Conservation (phyloP, 2,797 vertebrate genomes). For the Echiichthys vipera region DNA sequence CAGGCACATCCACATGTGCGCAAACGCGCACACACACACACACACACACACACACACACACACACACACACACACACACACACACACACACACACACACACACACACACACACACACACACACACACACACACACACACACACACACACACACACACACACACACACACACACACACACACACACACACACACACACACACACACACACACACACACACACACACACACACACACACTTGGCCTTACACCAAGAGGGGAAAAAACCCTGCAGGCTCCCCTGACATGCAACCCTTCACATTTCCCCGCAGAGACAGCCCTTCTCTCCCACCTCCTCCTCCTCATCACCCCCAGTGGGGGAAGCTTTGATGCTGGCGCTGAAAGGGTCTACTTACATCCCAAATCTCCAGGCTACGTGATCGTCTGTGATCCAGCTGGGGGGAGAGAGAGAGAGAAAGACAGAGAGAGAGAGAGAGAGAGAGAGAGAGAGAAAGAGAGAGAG, state of each 20-base stretch:
- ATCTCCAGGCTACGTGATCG: slow-evolving; percentile 89
- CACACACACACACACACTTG: slow-evolving; percentile 47
- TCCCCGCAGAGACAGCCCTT: slow-evolving; percentile 69
- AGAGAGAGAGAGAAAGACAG: slow-evolving; percentile 62
- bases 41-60: slow-evolving; percentile 6
- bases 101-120: not conserved
- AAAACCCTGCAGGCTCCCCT: slow-evolving; percentile 73
- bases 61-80: slow-evolving; percentile 9
- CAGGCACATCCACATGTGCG: slow-evolving; percentile 31
- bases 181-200: not conserved
- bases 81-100: not conserved
- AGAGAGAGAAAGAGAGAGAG: slow-evolving; percentile 58
- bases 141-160: slow-evolving; percentile 23
- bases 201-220: slow-evolving; percentile 7
- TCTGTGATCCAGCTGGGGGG: slow-evolving; percentile 88
- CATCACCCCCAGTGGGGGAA: slow-evolving; percentile 58
- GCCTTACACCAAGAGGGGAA: slow-evolving; percentile 66
- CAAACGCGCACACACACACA: not conserved
- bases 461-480: slow-evolving; percentile 50
- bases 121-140: slow-evolving; percentile 10
- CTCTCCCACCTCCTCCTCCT: slow-evolving; percentile 28
- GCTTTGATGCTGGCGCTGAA: slow-evolving; percentile 85
- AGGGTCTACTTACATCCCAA: slow-evolving; percentile 90
- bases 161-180: not conserved
- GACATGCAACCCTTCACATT: slow-evolving; percentile 82